Base-by-base conservation (phyloP, 1,140 invertebrate genomes). In the Drosophila simulans region DNA sequence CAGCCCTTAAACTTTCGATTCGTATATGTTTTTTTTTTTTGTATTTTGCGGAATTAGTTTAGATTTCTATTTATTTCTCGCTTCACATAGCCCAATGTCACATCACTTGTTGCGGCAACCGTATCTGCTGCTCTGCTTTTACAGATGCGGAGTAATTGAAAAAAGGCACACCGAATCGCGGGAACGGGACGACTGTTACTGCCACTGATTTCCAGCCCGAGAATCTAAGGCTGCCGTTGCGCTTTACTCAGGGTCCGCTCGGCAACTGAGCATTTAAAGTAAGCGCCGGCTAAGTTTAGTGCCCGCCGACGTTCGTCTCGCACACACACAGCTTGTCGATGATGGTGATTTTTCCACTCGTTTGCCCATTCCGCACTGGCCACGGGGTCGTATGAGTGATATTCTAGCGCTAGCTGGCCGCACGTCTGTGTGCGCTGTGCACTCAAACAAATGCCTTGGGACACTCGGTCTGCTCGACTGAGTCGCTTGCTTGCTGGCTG, bases 231-330 rank as follows among this genome's bases (percentile, higher is more conserved):
- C 73, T 80, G 58, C 17, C 59, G 81, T 76, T 88, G 77, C 77
- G 85, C 73, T 89, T 78, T 71, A 72, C 77, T 82, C 90, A 88
- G 91, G 85, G 85, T 77, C 78, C 91, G 90, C 75, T 90, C 82
- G 80, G 55, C 85, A 84, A 91, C 90, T 91, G 90, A 91, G 66
- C 79, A 66, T 74, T 81, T 75, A 69, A 85, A 77, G 79, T 76
- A 82, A 78, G 70, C 73, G 79, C 79, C 88, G 77, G 84, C 79
- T 83, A 83, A 83, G 80, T 88, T 89, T 88, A 88, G 71, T 80
- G 79, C 62, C 62, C 65, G 66, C 53, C 68, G 31, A 48, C 49
- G 60, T 20, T 39, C 60, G 58, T 42, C 27, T 63, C 71, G 35
- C 70, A 57, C 45, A 56, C 42, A 37, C 42, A 35, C 54, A 37